Percentiles rank a stretch among this genome's conserved stretches.
These are phyloP conservation scores for Scrobipalpa atriplicella DNA, from an alignment of 2,888 invertebrate genomes.

Conservation along the genomic window DNA sequence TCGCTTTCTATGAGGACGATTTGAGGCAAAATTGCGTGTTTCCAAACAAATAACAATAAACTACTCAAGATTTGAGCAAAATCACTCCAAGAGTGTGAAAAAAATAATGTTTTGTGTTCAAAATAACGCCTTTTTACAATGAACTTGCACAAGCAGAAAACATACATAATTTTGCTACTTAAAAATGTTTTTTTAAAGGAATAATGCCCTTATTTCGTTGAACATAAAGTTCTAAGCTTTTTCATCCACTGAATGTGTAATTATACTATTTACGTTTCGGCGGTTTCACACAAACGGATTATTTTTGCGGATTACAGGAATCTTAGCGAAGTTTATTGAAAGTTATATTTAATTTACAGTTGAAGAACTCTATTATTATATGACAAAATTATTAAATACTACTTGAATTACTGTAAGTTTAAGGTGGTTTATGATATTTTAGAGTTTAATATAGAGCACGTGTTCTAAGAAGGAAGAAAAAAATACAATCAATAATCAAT, in stretches of 20 bases:
- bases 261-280: conserved; percentile 29
- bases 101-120: conserved; percentile 51
- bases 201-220: background rate
- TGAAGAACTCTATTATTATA: background rate
- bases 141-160: background rate
- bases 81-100: conserved; percentile 39
- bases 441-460: background rate
- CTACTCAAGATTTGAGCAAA: conserved; percentile 53
- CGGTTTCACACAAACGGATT: conserved; percentile 42
- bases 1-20: conserved; percentile 29
- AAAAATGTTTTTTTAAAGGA: background rate
- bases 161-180: background rate
- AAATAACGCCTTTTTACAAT: conserved; percentile 48
- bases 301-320: conserved; percentile 28
- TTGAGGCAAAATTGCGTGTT: conserved; percentile 35
- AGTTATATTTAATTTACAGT: conserved; percentile 23
- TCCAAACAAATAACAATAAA: conserved; percentile 42
- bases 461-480: conserved; percentile 5
- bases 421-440: background rate
- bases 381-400: background rate
- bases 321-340: conserved; percentile 25
- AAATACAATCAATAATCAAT: background rate
- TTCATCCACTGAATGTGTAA: background rate
- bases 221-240: background rate
- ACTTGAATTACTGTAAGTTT: background rate